phyloP scores from a whole-genome alignment of 2,113 vertebrate genomes.

The Sinocyclocheilus anshuiensis region DNA sequence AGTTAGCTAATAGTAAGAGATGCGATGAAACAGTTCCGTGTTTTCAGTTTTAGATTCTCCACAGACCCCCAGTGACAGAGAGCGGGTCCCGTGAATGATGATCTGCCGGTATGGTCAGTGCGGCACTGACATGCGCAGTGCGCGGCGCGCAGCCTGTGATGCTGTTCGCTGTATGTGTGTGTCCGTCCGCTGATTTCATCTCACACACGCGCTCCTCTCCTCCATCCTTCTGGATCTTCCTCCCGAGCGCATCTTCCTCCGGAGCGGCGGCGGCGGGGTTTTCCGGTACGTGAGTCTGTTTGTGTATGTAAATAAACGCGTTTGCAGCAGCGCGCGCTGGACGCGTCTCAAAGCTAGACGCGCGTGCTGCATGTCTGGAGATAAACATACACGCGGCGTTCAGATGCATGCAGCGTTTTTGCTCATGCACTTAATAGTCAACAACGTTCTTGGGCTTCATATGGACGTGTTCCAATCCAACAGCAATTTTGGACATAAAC shows the following conservation, averaged over 20 bases:
- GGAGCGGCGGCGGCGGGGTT: not conserved
- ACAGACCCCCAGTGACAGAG: not conserved
- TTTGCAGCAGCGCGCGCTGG: not conserved
- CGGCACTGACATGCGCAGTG: conserved; percentile 11
- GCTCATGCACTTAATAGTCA: not conserved
- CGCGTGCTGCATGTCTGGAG: not conserved
- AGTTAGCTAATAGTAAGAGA: not conserved
- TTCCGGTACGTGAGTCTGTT: conserved; percentile 9
- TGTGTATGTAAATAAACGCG: not conserved
- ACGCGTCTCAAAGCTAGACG: not conserved
- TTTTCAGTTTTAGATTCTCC: not conserved
- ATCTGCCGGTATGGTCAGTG: not conserved
- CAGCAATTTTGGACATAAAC: not conserved
- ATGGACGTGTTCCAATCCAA: too few species aligned
- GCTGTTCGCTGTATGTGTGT: not conserved
- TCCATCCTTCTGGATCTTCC: not conserved
- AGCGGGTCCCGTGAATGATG: not conserved
- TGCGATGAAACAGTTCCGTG: not conserved
- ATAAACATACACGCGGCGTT: not conserved
- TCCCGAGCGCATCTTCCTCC: not conserved
- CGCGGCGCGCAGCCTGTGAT: not conserved
- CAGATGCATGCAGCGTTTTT: not conserved
- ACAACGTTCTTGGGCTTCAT: not conserved
- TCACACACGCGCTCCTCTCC: not conserved
- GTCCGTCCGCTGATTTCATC: conserved; percentile 11